Base-by-base conservation (phyloP, 2,113 vertebrate genomes). In the Oreotrochilus melanogaster region DNA sequence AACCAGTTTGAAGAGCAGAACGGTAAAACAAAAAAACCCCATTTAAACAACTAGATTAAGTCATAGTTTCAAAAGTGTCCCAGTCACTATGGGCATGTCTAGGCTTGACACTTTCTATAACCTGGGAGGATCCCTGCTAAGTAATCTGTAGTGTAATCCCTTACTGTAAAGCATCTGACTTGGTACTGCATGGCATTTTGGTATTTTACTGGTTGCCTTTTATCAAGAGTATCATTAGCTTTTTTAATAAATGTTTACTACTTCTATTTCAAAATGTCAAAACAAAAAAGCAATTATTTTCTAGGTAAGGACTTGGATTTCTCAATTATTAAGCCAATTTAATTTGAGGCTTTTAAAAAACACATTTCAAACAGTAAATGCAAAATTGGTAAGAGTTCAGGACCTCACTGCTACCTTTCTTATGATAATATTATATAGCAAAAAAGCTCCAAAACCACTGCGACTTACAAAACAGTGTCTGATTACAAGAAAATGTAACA, bases 1-100 rank as follows among this genome's bases (percentile, higher is more conserved):
- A 65, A 37, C 9, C 13, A 25, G 16, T 33, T 42, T 10, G 64
- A 37, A 53, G 15, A 92, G 11, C 0, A 0, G 27, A 25, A 74
- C 25, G 54, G 47, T 18, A 84, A 89, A 89, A 18, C 3, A 4
- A 14, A 24, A 48, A 85, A 18, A 21, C 19, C 5, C 7, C 54
- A 45, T 54, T 57, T 35, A 70, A 83, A 8, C 13, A 70, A 54
- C 19, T 48, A 48, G 19, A 39, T 39, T 39, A 39, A 24, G 30
- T 35, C 42, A 24, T 0, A 6, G 7, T 47, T 84, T 86, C 51
- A 28, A 0, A 73, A 80, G 25, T 7, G 17, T 39, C 62, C 42
- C 43, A 43, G 43, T 45, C 42, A 56, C 56, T 51, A 7, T 1
- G 15, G 27, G 16, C 12, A 43, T 1, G 3, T 60, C 19, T 33